Percentiles rank a stretch among this genome's conserved stretches.
phyloP scores from a whole-genome alignment of 2,113 vertebrate species.

The Dipodomys merriami region DNA sequence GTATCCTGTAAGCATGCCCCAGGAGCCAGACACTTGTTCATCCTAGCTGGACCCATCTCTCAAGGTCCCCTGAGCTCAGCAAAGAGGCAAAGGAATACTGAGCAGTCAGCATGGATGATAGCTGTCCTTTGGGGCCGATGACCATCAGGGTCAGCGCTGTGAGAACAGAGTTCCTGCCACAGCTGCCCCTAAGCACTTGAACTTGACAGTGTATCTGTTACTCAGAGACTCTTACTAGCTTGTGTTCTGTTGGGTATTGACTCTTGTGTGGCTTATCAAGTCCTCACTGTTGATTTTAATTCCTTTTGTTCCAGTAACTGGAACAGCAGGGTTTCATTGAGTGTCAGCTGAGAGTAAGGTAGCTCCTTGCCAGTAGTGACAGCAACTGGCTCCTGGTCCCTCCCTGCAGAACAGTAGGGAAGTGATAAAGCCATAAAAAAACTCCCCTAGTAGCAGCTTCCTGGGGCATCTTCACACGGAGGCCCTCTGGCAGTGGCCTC shows the following conservation, averaged over 20 bases:
- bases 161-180: background rate
- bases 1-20: background rate
- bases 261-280: background rate
- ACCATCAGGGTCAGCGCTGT: background rate
- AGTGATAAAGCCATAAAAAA: fast-evolving
- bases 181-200: fast-evolving
- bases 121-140: fast-evolving
- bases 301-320: background rate
- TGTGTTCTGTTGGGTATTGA: fast-evolving
- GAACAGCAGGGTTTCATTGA: background rate
- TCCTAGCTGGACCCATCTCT: background rate
- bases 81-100: fast-evolving
- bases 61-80: no score
- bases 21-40: background rate
- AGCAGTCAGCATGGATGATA: background rate
- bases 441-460: background rate
- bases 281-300: background rate
- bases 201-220: background rate
- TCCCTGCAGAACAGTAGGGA: background rate
- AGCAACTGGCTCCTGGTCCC: background rate
- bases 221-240: no score
- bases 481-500: fast-evolving
- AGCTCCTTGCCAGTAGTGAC: background rate
- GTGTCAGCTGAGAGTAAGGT: background rate
- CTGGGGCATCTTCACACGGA: fast-evolving